Conservation (phyloP, 2,113 vertebrate species). For the Oryzias curvinotus region DNA sequence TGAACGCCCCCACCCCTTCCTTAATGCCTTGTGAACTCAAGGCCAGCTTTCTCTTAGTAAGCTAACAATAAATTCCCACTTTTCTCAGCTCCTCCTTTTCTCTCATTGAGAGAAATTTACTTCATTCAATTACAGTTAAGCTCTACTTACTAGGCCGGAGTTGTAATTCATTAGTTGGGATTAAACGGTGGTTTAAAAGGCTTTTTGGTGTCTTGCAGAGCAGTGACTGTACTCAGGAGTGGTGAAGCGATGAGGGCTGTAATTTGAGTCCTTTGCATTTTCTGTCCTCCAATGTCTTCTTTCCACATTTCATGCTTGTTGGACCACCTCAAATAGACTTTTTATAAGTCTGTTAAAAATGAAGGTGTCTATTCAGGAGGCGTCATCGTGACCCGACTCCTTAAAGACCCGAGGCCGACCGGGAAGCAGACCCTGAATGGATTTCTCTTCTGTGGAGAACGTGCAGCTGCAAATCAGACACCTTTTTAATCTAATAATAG, state of each 20-base stretch:
- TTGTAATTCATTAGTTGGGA: slow-evolving; percentile 69
- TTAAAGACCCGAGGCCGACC: slow-evolving; percentile 8
- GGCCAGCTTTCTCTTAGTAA: slow-evolving; percentile 58
- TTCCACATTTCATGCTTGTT: slow-evolving; percentile 70
- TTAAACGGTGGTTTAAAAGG: slow-evolving; percentile 69
- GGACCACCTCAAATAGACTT: slow-evolving; percentile 57
- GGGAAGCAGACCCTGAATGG: background rate
- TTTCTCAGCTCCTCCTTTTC: slow-evolving; percentile 32
- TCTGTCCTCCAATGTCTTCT: slow-evolving; percentile 59
- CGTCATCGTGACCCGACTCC: slow-evolving; percentile 28
- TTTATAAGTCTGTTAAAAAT: slow-evolving; percentile 62
- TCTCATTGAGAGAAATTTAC: slow-evolving; percentile 45
- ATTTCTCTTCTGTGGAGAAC: background rate
- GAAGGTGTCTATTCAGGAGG: slow-evolving; percentile 39
- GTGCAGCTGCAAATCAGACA: too few relatives aligned
- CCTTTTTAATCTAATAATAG: too few relatives aligned
- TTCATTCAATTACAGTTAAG: slow-evolving; percentile 70
- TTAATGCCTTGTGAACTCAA: slow-evolving; percentile 57
- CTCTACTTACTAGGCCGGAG: slow-evolving; percentile 53
- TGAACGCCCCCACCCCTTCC: slow-evolving; percentile 29
- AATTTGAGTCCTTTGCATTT: slow-evolving; percentile 64
- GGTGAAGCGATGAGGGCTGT: slow-evolving; percentile 55
- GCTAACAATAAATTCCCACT: slow-evolving; percentile 48
- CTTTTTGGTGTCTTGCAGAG: slow-evolving; percentile 50
- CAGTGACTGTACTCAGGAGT: slow-evolving; percentile 35